Percentiles rank a stretch among this genome's conserved stretches.
phyloP scores from a whole-genome alignment of 2,888 invertebrate genomes.

The Agrenia bidenticulata region DNA sequence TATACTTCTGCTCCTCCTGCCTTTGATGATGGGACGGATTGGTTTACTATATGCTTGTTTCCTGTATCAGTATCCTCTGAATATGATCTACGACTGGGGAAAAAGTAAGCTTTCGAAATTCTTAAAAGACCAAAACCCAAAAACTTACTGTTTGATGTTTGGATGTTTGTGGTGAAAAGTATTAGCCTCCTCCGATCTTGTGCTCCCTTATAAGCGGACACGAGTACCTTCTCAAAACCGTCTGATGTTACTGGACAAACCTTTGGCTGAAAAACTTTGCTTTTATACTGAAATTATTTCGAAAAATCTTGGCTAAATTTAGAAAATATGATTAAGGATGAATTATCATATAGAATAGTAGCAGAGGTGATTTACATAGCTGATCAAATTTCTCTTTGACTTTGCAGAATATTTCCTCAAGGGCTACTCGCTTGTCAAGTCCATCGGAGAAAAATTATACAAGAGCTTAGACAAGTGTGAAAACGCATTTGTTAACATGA shows the following conservation, averaged over 20 bases:
- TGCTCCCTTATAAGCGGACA: too few species aligned
- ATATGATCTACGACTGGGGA: constrained; percentile 39
- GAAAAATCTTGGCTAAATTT: background rate
- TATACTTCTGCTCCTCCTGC: constrained; percentile 43
- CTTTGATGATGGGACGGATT: constrained; percentile 60
- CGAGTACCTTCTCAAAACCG: background rate
- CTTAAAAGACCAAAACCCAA: background rate
- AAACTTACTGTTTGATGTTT: constrained; percentile 2
- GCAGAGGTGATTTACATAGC: too few species aligned
- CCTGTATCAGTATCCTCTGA: constrained; percentile 56
- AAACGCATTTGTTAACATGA: constrained; percentile 68
- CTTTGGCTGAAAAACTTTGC: background rate
- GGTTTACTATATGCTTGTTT: constrained; percentile 68
- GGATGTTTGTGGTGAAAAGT: background rate
- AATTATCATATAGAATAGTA: constrained; percentile 26
- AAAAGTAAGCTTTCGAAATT: constrained; percentile 34
- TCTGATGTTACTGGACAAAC: background rate
- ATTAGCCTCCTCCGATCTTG: background rate
- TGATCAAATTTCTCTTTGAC: too few species aligned
- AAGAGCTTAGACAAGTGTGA: constrained; percentile 68
- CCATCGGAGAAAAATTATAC: constrained; percentile 58
- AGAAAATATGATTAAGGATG: background rate
- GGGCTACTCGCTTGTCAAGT: constrained; percentile 32
- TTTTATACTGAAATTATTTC: constrained; percentile 1
- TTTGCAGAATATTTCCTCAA: constrained; percentile 39